Percentiles rank a stretch among this genome's conserved stretches.
These are phyloP conservation scores for Nymphicus hollandicus DNA, from an alignment of 2,113 vertebrate species.

Conservation along the genomic window DNA sequence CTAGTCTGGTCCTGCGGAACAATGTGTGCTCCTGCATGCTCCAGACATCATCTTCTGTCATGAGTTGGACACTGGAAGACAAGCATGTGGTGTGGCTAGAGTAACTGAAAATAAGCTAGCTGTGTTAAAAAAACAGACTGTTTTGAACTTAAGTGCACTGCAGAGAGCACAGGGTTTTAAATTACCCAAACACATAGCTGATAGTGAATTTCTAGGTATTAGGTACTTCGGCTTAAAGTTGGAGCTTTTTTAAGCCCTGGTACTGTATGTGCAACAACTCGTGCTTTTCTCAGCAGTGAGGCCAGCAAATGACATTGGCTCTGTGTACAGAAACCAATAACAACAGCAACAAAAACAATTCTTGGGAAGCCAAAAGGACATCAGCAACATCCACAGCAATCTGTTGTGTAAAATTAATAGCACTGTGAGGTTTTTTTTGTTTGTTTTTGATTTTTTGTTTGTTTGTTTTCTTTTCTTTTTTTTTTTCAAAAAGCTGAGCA, in stretches of 20 bases:
- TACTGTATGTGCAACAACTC: background rate
- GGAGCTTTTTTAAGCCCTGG: background rate
- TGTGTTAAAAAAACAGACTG: background rate
- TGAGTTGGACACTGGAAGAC: background rate
- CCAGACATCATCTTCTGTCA: fast-evolving
- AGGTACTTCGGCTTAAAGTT: background rate
- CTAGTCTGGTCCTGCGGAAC: background rate
- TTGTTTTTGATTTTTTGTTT: background rate
- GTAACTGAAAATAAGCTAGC: background rate
- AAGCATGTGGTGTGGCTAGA: background rate
- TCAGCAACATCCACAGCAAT: background rate
- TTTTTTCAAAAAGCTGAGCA: background rate
- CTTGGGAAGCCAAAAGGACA: background rate
- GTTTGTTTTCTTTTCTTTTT: background rate
- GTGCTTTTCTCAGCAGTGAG: background rate
- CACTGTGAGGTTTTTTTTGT: background rate
- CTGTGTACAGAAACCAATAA: background rate
- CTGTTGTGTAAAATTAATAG: background rate
- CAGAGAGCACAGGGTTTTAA: background rate
- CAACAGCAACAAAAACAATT: background rate
- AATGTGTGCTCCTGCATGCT: background rate
- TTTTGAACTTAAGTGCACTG: background rate
- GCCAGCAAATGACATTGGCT: background rate
- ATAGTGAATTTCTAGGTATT: background rate
- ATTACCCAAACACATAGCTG: background rate